Conservation (phyloP, 2,113 vertebrate genomes). For the Bettongia penicillata region DNA sequence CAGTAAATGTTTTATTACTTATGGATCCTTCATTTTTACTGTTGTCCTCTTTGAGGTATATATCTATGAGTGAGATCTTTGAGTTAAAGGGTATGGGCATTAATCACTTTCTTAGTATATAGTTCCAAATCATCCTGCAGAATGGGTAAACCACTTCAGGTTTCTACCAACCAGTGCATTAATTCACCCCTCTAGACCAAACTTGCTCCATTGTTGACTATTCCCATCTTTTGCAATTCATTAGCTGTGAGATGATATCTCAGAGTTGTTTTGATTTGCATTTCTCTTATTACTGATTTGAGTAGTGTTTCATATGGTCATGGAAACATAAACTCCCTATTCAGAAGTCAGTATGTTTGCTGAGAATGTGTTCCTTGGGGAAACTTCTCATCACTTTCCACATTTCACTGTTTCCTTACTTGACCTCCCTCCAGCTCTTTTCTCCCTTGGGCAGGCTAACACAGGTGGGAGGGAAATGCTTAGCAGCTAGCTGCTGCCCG, state of each 20-base stretch:
- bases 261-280: not conserved
- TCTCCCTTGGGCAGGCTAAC: not conserved
- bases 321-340: not conserved
- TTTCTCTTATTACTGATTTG: not conserved
- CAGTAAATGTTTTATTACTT: not conserved
- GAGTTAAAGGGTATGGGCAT: not conserved
- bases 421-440: not conserved
- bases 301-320: not conserved
- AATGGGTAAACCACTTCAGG: not conserved
- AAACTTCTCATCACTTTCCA: not conserved
- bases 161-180: not conserved
- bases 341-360: not conserved
- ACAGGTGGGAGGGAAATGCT: rapidly evolving
- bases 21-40: not conserved
- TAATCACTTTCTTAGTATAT: not conserved
- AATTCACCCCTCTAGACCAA: not conserved
- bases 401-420: not conserved
- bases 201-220: not conserved
- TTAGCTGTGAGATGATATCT: not conserved
- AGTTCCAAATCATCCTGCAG: not conserved
- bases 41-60: not conserved
- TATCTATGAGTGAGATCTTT: not conserved
- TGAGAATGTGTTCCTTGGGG: not conserved
- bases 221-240: not conserved
- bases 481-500: not conserved